Percentiles rank a stretch among this genome's conserved stretches.
These are phyloP conservation scores for Bagarius yarrelli DNA, from an alignment of 2,113 vertebrate genomes.

Conservation along the genomic window DNA sequence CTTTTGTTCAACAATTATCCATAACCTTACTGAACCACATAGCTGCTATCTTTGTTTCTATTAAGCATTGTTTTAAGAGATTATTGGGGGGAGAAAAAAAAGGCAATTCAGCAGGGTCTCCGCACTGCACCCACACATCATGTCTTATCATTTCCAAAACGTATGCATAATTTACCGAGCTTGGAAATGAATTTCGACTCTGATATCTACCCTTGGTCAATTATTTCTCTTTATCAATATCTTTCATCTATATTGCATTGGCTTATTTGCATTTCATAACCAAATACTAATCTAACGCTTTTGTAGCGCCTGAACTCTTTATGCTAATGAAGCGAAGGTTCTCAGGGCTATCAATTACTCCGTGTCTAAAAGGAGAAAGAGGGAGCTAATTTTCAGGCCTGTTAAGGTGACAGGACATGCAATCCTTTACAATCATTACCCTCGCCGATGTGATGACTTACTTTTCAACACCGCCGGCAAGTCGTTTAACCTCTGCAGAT, in stretches of 20 bases:
- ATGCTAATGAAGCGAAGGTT: conserved; percentile 63
- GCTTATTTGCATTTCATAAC: conserved; percentile 71
- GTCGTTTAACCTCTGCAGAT: conserved; percentile 69
- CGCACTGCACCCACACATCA: conserved; percentile 52
- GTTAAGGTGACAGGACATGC: conserved; percentile 62
- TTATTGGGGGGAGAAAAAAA: not conserved
- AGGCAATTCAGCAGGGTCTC: conserved; percentile 28
- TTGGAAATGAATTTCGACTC: conserved; percentile 52
- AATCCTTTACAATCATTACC: conserved; percentile 71
- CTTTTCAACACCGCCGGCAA: conserved; percentile 69
- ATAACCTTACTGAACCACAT: not conserved
- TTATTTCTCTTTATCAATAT: conserved; percentile 66
- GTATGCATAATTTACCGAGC: conserved; percentile 46
- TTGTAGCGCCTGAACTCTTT: conserved; percentile 56
- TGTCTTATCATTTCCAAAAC: conserved; percentile 54
- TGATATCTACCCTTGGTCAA: conserved; percentile 52
- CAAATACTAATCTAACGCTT: conserved; percentile 65
- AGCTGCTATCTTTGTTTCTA: not conserved
- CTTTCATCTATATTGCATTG: conserved; percentile 51
- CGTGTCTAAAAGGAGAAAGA: conserved; percentile 55
- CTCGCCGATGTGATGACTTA: conserved; percentile 65
- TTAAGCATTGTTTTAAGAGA: not conserved
- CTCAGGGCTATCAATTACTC: conserved; percentile 61
- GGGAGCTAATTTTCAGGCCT: conserved; percentile 64
- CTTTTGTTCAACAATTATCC: not conserved